These are phyloP conservation scores for Ethmia dodecea DNA, from an alignment of 2,888 invertebrate species.

Conservation along the genomic window DNA sequence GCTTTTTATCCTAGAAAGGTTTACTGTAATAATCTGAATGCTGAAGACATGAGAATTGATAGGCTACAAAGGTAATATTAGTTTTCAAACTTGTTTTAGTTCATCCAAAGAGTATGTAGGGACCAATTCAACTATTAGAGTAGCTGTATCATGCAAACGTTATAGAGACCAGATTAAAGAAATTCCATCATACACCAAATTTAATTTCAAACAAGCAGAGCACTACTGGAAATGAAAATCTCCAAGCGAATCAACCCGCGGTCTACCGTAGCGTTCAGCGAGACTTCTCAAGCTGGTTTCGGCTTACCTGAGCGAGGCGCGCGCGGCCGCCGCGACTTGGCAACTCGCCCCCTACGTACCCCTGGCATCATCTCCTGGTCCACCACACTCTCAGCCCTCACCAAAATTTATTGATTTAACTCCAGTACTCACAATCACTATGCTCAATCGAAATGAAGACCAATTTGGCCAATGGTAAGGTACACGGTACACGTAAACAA, in stretches of 20 bases:
- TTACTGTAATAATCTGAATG: no score
- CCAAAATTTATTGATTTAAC: conserved; percentile 40
- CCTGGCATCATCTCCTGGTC: conserved; percentile 45
- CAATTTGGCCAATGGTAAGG: no score
- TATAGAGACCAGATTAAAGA: background rate
- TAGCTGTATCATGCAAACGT: no score
- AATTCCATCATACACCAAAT: background rate
- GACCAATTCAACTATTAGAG: no score
- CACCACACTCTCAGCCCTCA: conserved; percentile 23
- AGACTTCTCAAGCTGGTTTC: conserved; percentile 45
- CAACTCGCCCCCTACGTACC: conserved; percentile 58
- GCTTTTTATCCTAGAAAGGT: no score
- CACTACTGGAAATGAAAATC: conserved; percentile 32
- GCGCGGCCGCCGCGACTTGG: conserved; percentile 55
- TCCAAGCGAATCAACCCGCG: conserved; percentile 49
- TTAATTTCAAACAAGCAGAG: conserved; percentile 10
- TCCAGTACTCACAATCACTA: conserved; percentile 52
- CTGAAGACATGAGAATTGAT: no score
- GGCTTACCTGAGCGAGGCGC: conserved; percentile 63
- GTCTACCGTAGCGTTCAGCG: conserved; percentile 30
- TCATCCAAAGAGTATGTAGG: no score
- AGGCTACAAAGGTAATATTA: no score
- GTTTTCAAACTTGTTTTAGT: no score
- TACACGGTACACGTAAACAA: no score
- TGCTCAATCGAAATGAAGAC: no score